Evolutionary conservation across 2,888 invertebrate genomes (phyloP), one percentile per base, ranked within the genome.

Genomic region (Creontiades dilutus): DNA sequence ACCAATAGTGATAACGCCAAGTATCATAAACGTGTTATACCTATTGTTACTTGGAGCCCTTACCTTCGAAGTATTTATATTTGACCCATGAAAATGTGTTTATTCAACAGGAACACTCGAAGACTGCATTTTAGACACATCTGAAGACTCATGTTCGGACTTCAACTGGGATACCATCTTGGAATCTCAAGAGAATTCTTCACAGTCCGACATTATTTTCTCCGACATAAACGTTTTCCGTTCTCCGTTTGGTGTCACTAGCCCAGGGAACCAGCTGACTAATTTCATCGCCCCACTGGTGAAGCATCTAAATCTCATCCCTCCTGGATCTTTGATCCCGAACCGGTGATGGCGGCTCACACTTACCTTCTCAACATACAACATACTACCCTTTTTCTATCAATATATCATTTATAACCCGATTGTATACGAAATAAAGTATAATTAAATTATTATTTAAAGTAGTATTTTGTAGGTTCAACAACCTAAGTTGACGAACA

Each of bases 181-280:
- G 12, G 86, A 75, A 48, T 12, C 75, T 23, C 86, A 86, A 75
- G 86, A 75, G 46, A 86, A 86, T 27, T 86, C 86, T 14, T 86
- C 86, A 14, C 61, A 75, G n/a, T 16, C 68, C 46, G 75, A 86
- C 27, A 12, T n/a, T 48, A 5, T 68, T 13, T 23, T 75, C 37
- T 47, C 13, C 14, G 48, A 28, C 19, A 14, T 48, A 5, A 11
- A 46, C 14, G 37, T 47, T 46, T 27, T 52, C 48, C 48, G 82
- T 19, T 82, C 82, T 14, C 82, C 82, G 16, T 82, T 52, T 27
- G 82, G 82, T 11, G 47, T 82, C 27, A 52, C 52, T 19, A 82
- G 48, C 52, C 78, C 46, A 13, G 47, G 47, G 47, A 28, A 46
- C 23, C 82, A 82, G 19, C 19, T 82, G 52, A 82, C 47, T 1